These are phyloP conservation scores for Onthophagus taurus DNA, from an alignment of 1,140 invertebrate genomes.

Conservation along the genomic window DNA sequence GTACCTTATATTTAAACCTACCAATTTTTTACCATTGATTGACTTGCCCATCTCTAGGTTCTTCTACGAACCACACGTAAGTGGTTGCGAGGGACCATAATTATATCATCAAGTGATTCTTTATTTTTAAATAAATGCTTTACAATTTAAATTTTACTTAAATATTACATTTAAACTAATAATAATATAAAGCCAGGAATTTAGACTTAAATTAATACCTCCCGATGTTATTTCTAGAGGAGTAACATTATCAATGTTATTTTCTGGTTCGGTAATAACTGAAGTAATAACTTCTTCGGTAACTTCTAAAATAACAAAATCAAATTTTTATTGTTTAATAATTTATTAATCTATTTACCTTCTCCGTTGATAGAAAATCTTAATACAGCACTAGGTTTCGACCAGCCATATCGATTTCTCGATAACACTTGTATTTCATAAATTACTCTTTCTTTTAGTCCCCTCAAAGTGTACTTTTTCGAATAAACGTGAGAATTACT, in stretches of 20 bases:
- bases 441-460: slow-evolving; percentile 51
- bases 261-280: slow-evolving; percentile 5
- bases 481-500: slow-evolving; percentile 50
- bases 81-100: too few relatives aligned
- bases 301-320: slow-evolving; percentile 1
- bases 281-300: slow-evolving; percentile 5
- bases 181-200: too few relatives aligned
- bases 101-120: too few relatives aligned
- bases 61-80: too few relatives aligned
- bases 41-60: too few relatives aligned
- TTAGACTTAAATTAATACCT: too few relatives aligned
- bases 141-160: too few relatives aligned
- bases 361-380: slow-evolving; percentile 55
- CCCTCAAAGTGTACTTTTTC: slow-evolving; percentile 54
- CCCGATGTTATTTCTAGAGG: neutral
- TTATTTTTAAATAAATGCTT: too few relatives aligned
- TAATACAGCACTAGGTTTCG: slow-evolving; percentile 51
- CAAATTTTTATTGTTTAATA: neutral
- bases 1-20: too few relatives aligned
- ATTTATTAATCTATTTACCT: slow-evolving; percentile 34
- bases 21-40: too few relatives aligned
- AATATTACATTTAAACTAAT: too few relatives aligned
- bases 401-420: slow-evolving; percentile 63
- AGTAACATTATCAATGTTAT: slow-evolving; percentile 6
- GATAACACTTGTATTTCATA: slow-evolving; percentile 62